Conservation (phyloP, 2,797 vertebrate species). For the Gambelia wislizenii region DNA sequence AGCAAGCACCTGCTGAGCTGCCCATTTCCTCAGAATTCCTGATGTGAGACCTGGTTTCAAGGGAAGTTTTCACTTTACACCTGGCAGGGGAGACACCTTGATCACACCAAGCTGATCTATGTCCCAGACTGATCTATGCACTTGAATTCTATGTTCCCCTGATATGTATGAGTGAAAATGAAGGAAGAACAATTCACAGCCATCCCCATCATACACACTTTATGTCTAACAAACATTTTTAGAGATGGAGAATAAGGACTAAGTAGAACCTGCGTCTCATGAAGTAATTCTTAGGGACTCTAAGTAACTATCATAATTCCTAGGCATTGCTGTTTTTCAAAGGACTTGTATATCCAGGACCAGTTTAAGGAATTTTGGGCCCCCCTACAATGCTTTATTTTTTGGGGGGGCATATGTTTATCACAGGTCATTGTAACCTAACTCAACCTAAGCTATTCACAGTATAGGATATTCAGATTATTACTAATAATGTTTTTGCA, state of each 20-base stretch:
- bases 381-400: no score
- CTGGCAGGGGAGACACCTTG: no score
- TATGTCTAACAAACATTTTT: neutral
- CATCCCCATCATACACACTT: no score
- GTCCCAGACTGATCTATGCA: neutral
- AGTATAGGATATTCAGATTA: no score
- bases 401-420: no score
- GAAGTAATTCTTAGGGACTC: neutral
- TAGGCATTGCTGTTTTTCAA: neutral
- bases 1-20: neutral
- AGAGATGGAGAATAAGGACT: neutral
- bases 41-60: neutral
- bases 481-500: no score
- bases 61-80: neutral
- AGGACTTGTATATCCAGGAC: neutral
- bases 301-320: neutral
- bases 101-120: neutral
- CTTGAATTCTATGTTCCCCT: neutral
- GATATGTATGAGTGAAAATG: neutral
- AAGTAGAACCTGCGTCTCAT: neutral
- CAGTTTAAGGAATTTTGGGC: no score
- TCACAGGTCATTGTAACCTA: no score
- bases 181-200: neutral
- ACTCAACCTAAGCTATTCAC: no score
- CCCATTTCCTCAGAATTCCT: neutral